Conservation (phyloP, 1,140 invertebrate species). For the Sarcophaga bullata region DNA sequence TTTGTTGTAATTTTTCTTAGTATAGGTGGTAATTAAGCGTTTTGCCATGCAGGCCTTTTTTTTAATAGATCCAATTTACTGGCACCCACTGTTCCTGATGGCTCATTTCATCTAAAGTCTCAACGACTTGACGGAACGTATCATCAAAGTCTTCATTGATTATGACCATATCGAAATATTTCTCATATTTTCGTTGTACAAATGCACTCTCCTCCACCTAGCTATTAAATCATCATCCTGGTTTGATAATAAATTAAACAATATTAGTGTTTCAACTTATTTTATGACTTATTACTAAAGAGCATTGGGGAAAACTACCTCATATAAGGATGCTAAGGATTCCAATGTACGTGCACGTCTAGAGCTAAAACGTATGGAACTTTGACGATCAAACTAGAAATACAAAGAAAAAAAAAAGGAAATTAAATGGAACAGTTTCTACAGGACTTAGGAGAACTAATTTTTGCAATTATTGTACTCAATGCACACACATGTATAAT, state of each 20-base stretch:
- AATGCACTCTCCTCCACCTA: slow-evolving; percentile 91
- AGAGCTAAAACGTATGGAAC: slow-evolving; percentile 92
- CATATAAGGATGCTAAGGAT: slow-evolving; percentile 92
- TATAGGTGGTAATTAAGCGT: not conserved
- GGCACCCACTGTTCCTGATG: slow-evolving; percentile 99
- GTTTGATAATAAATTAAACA: slow-evolving; percentile 30
- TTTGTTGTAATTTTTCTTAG: not conserved
- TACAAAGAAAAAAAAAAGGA: slow-evolving; percentile 50
- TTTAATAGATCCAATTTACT: slow-evolving; percentile 95
- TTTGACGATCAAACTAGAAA: slow-evolving; percentile 92
- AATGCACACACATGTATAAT: no score
- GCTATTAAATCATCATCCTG: slow-evolving; percentile 93
- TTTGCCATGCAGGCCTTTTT: not conserved
- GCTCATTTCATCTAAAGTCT: slow-evolving; percentile 90
- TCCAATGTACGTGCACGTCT: slow-evolving; percentile 90
- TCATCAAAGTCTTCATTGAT: slow-evolving; percentile 96
- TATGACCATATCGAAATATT: slow-evolving; percentile 94
- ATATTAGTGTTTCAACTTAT: not conserved
- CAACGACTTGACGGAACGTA: slow-evolving; percentile 90
- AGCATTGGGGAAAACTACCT: slow-evolving; percentile 70
- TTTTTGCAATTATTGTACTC: no score
- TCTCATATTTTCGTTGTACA: slow-evolving; percentile 91
- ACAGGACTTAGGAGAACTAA: not conserved
- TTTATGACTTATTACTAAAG: not conserved
- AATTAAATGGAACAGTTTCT: not conserved